Conservation (phyloP, 2,797 vertebrate genomes). For the Sandelia bainsii region DNA sequence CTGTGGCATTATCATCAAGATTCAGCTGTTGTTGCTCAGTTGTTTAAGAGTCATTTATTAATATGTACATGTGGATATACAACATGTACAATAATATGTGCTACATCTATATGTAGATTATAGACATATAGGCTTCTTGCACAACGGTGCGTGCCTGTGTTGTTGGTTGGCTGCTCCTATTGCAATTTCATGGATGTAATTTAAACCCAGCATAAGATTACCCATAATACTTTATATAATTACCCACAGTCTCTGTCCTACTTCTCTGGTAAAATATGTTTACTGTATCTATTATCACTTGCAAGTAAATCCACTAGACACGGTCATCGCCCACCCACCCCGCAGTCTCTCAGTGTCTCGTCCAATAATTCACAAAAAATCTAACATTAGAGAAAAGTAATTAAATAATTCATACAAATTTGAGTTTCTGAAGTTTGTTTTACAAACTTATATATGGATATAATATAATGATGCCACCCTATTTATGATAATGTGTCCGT, state of each 20-base stretch:
- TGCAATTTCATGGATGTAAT: conserved; percentile 14
- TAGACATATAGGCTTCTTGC: not conserved
- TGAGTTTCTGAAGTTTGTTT: too few species aligned
- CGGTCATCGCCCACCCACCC: not conserved
- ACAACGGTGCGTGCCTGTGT: not conserved
- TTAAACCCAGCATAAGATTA: conserved; percentile 1
- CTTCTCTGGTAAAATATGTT: not conserved
- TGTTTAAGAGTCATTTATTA: not conserved
- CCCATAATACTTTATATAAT: conserved; percentile 31
- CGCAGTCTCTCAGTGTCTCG: not conserved
- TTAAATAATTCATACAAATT: too few species aligned
- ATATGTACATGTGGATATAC: not conserved
- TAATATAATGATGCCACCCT: too few species aligned
- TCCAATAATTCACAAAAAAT: not conserved
- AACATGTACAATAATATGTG: not conserved
- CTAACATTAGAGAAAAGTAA: not conserved
- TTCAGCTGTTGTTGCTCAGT: not conserved
- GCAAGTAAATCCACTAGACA: not conserved
- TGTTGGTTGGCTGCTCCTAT: not conserved
- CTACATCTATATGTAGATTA: not conserved
- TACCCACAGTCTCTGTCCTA: not conserved
- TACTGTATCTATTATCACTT: not conserved
- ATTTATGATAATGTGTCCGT: too few species aligned
- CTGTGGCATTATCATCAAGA: not conserved
- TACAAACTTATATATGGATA: too few species aligned